phyloP scores from a whole-genome alignment of 2,113 vertebrate genomes.

The Passer domesticus region DNA sequence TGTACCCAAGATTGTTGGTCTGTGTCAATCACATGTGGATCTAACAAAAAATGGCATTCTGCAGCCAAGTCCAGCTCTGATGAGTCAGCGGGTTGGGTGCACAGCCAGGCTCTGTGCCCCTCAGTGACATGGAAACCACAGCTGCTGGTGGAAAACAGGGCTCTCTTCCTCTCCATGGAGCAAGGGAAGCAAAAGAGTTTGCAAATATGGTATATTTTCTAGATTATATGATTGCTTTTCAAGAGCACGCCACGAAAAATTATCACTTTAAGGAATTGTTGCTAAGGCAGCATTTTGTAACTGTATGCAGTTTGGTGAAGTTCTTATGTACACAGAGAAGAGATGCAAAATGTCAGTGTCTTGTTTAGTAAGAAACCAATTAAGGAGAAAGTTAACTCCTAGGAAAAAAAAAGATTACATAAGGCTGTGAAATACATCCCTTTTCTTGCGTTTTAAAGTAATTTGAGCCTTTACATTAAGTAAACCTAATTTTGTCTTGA shows the following conservation, averaged over 20 bases:
- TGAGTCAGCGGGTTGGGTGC: constrained; percentile 42
- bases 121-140: constrained; percentile 64
- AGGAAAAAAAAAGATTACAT: background rate
- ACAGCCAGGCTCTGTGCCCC: constrained; percentile 64
- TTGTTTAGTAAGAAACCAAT: background rate
- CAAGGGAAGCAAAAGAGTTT: constrained; percentile 40
- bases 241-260: background rate
- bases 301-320: background rate
- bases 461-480: background rate
- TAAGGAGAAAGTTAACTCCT: background rate
- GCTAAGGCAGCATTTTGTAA: background rate
- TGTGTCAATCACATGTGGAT: constrained; percentile 47
- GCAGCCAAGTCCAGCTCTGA: constrained; percentile 31
- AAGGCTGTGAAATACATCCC: background rate
- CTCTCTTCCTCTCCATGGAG: constrained; percentile 32
- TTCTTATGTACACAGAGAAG: background rate
- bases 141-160: constrained; percentile 30
- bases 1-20: constrained; percentile 40
- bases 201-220: constrained; percentile 28
- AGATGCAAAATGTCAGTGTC: background rate
- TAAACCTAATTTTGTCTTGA: background rate
- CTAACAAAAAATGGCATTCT: constrained; percentile 49
- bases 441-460: background rate
- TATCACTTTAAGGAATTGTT: background rate
- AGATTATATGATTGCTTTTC: constrained; percentile 24